Base-by-base conservation (phyloP, 2,113 vertebrate species). In the Psittacula cyanocephala region DNA sequence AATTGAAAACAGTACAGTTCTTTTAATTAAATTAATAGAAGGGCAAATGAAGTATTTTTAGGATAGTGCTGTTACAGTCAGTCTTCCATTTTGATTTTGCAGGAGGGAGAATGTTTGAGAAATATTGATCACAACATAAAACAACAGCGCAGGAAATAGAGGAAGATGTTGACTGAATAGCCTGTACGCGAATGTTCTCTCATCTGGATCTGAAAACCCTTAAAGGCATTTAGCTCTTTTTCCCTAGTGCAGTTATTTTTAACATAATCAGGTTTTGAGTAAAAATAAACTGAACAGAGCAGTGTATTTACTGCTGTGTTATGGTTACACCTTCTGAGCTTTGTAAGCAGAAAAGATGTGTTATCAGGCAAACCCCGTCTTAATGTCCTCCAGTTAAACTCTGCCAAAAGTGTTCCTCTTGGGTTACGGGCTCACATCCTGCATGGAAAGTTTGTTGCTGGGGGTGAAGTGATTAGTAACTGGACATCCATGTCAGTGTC, bases 61-160 rank as follows among this genome's bases (percentile, higher is more conserved):
- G 27, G 33, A 7, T n/a, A 50, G n/a, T 59, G 68, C 72, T 90
- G 41, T 83, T 83, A 53, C 1, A 0, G 37, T 64, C 57, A 62
- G 86, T 80, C 95, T 97, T 95, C 95, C 94, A 96, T 97, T 96
- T 97, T 95, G 82, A 90, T 91, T 95, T 93, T 88, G 86, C 90
- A 94, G 80, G 64, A 70, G 81, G 59, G 81, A 50, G 41, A 50
- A 72, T 35, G 68, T 93, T 96, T 95, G 74, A 91, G 91, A 76
- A 94, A 63, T 85, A 95, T 88, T 85, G 87, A 91, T 94, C 75
- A 52, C 41, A 89, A 63, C 67, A 69, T 77, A 67, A 91, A 91
- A 88, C 82, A 91, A 39, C 82, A 78, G 75, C 84, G 24, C 46
- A 88, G 88, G 79, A 95, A 91, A 70, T 3, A 89, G 49, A 74